Conservation (phyloP, 2,113 vertebrate genomes). For the Lagopus leucura region DNA sequence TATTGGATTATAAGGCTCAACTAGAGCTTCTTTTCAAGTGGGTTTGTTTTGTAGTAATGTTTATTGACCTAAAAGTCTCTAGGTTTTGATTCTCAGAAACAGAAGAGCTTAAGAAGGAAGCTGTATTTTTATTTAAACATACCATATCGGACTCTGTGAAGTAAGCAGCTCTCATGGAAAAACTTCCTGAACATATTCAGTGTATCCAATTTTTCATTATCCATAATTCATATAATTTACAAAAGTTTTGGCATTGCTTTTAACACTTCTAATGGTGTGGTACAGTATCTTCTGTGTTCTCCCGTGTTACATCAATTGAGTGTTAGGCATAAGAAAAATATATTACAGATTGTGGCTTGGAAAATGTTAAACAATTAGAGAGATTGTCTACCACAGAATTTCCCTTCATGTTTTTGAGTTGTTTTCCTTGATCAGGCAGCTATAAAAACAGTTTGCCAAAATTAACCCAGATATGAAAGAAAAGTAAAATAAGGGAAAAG, state of each 20-base stretch:
- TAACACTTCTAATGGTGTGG: background rate
- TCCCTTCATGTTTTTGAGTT: background rate
- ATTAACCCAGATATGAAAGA: background rate
- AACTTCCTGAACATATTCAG: background rate
- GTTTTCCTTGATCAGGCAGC: background rate
- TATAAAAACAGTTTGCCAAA: background rate
- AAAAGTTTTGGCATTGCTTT: background rate
- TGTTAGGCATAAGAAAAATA: background rate
- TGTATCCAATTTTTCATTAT: background rate
- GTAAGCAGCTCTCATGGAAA: background rate
- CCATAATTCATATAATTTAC: background rate
- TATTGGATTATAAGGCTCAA: background rate
- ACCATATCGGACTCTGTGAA: background rate
- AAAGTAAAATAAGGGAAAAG: background rate
- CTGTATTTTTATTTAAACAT: background rate
- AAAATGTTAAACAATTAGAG: background rate
- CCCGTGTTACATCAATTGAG: background rate
- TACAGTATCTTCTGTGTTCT: background rate
- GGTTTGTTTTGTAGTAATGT: background rate
- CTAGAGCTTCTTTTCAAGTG: background rate
- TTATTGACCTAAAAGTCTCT: background rate
- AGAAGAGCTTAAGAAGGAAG: background rate
- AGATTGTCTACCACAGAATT: background rate
- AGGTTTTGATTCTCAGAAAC: background rate
- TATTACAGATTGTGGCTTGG: background rate